A percentile compares a stretch with the other conserved stretches of the same genome.
Conservation (phyloP, 2,888 invertebrate genomes). For the Drosophila incognita region DNA sequence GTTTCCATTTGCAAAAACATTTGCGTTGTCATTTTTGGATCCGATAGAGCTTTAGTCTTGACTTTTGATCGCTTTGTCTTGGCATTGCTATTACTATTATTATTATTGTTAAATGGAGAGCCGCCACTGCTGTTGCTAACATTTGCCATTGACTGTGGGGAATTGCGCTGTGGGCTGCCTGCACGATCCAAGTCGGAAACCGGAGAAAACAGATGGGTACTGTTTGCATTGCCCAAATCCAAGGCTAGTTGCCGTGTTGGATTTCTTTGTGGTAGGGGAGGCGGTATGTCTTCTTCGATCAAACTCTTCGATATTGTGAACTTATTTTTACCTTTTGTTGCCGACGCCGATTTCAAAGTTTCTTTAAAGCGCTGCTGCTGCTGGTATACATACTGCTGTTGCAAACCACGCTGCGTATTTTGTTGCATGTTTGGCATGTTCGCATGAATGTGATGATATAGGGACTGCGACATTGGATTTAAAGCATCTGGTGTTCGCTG, state of each 20-base stretch:
- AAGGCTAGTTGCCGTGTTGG: constrained; percentile 81
- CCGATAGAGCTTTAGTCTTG: constrained; percentile 85
- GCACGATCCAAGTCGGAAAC: constrained; percentile 84
- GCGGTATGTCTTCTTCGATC: constrained; percentile 84
- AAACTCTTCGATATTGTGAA: constrained; percentile 81
- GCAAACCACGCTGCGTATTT: constrained; percentile 60
- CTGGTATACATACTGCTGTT: constrained; percentile 61
- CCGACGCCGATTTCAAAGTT: constrained; percentile 70
- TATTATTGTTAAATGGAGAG: constrained; percentile 28
- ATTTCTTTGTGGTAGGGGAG: constrained; percentile 87
- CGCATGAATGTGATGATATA: constrained; percentile 64
- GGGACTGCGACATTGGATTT: constrained; percentile 74
- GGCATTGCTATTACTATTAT: constrained; percentile 42
- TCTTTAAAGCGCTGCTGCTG: constrained; percentile 76
- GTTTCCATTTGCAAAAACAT: constrained; percentile 85
- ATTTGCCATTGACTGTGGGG: constrained; percentile 39
- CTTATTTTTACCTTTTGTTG: constrained; percentile 81
- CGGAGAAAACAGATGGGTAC: constrained; percentile 66
- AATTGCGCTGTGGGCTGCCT: constrained; percentile 69
- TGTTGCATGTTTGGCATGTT: constrained; percentile 56
- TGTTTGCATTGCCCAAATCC: constrained; percentile 66
- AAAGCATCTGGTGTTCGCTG: constrained; percentile 69
- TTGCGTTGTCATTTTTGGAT: constrained; percentile 85
- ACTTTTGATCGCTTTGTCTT: constrained; percentile 80
- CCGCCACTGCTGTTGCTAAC: constrained; percentile 11